Base-by-base conservation (phyloP, 2,797 vertebrate genomes). In the Amazona finschi region DNA sequence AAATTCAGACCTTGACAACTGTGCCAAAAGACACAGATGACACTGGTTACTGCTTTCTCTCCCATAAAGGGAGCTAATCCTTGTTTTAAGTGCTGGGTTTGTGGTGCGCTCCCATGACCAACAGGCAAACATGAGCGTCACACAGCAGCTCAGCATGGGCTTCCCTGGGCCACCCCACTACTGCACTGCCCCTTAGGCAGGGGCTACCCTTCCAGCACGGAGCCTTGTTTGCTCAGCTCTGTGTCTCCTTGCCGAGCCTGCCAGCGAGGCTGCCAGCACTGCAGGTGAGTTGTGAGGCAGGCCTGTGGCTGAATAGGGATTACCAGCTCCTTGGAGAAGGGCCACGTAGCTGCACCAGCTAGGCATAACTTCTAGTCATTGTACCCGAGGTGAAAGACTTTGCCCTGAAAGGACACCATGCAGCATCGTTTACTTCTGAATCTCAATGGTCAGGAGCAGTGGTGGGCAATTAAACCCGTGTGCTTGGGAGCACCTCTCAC, bases 291-390 rank as follows among this genome's bases (percentile, higher is more conserved):
- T 89, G 67, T 60, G 83, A 76, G 85, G 74, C 70, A 86, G 85
- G 73, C 92, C 92, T 86, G 91, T 57, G 46, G 85, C 74, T 93
- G 43, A 88, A 76, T 31, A 81, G 93, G 64, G 73, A 62, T 70
- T 91, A 73, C 78, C 82, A 62, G 69, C 36, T 89, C 52, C 76
- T 94, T 95, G 94, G 91, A 95, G 55, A 73, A 73, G 13, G 57
- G 92, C 93, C 96, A 96, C 30, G 19, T 81, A 89, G 86, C 94
- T 95, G 86, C 92, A 90, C 77, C 94, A 95, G 80, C 58, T 84
- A 80, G 70, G 87, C 66, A 58, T 95, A 93, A 93, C 79, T 70
- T 81, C 1, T 41, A 43, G 73, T 79, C 70, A 31, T 15, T 74
- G 79, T 57, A 92, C 66, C 44, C 52, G 44, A 50, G 41, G 87